These are phyloP conservation scores for Myotis findleyi DNA, from an alignment of 2,797 vertebrate genomes.

Conservation along the genomic window DNA sequence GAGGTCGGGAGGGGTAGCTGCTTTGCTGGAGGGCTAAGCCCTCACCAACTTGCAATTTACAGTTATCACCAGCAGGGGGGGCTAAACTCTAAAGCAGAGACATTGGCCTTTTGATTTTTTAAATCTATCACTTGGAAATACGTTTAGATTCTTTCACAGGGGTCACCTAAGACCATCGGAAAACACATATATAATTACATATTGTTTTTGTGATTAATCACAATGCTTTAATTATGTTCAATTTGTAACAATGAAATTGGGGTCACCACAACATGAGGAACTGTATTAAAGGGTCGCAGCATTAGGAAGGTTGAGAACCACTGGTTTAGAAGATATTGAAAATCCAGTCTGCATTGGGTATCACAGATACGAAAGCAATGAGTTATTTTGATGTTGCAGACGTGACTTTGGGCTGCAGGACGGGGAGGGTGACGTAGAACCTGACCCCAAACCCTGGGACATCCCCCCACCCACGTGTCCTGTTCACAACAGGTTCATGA, in stretches of 20 bases:
- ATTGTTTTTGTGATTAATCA: too few relatives aligned
- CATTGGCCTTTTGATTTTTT: not conserved
- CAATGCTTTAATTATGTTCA: too few relatives aligned
- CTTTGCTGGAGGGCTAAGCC: not conserved
- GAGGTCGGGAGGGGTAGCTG: too few relatives aligned
- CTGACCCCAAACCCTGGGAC: rapidly evolving
- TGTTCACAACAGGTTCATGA: constrained; percentile 94
- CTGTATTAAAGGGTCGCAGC: too few relatives aligned
- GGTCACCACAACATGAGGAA: too few relatives aligned
- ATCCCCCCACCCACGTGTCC: not conserved
- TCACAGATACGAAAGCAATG: rapidly evolving
- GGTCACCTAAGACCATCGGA: too few relatives aligned
- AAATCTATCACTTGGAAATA: not conserved
- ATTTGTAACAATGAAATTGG: too few relatives aligned
- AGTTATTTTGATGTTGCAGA: too few relatives aligned
- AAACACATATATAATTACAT: too few relatives aligned
- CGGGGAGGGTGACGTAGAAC: rapidly evolving
- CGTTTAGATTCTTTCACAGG: too few relatives aligned
- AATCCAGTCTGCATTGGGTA: rapidly evolving
- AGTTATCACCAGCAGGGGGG: too few relatives aligned
- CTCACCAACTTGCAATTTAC: not conserved
- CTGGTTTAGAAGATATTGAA: not conserved
- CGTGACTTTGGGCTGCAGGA: not conserved
- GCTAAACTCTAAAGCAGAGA: not conserved
- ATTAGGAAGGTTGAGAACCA: too few relatives aligned